Percentiles rank a stretch among this genome's conserved stretches.
These are phyloP conservation scores for Abramis brama DNA, from an alignment of 2,113 vertebrate genomes.

Conservation along the genomic window DNA sequence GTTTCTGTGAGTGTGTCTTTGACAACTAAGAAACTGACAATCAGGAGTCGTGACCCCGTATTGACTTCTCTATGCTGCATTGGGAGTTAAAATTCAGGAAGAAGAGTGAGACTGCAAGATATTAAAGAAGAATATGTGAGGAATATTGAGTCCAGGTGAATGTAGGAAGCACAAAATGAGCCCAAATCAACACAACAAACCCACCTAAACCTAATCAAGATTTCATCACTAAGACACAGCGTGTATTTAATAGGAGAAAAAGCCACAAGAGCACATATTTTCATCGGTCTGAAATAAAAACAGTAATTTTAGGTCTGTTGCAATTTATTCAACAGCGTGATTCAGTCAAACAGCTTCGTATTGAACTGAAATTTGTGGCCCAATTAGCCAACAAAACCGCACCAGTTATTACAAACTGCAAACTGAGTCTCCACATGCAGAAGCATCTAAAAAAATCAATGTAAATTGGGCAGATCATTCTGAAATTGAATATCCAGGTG, in stretches of 20 bases:
- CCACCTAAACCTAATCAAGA: neutral
- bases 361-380: neutral
- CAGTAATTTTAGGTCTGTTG: neutral
- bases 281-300: neutral
- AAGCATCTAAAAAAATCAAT: constrained; percentile 1
- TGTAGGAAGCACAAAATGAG: neutral
- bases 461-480: neutral
- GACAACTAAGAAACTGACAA: neutral
- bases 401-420: neutral
- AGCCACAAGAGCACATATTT: neutral
- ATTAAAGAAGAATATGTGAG: neutral
- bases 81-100: constrained; percentile 1
- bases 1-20: neutral
- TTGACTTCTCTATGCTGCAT: neutral
- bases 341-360: neutral
- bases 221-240: neutral
- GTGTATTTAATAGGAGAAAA: neutral
- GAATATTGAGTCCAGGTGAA: neutral
- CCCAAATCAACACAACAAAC: neutral
- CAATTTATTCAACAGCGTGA: neutral
- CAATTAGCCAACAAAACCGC: neutral
- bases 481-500: neutral
- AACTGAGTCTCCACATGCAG: constrained; percentile 2
- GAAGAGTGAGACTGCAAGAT: neutral
- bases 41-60: neutral